Conservation (phyloP, 2,888 invertebrate genomes). For the Spilosoma lubricipeda region DNA sequence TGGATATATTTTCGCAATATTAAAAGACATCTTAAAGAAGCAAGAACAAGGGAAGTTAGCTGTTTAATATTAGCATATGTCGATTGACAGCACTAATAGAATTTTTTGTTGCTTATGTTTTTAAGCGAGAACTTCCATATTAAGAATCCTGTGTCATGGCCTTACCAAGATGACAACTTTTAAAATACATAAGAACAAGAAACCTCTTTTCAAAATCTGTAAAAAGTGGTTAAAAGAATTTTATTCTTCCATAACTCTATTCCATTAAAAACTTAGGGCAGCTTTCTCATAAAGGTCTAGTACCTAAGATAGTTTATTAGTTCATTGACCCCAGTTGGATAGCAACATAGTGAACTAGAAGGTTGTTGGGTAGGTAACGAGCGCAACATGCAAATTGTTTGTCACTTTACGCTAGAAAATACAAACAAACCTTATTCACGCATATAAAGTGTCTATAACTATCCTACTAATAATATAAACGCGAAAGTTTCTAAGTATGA, state of each 20-base stretch:
- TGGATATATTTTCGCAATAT: too few species aligned
- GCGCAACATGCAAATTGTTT: constrained; percentile 12
- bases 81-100: background rate
- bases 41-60: background rate
- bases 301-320: background rate
- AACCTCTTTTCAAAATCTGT: too few species aligned
- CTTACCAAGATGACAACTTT: too few species aligned
- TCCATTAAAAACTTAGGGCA: background rate
- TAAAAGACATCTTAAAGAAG: too few species aligned
- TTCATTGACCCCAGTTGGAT: constrained; percentile 9
- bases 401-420: constrained; percentile 2
- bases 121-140: background rate
- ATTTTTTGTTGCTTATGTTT: background rate
- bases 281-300: background rate
- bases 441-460: background rate
- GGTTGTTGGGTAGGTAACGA: background rate
- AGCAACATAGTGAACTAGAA: constrained; percentile 1
- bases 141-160: too few species aligned
- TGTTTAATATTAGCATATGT: background rate
- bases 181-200: too few species aligned
- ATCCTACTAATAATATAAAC: too few species aligned
- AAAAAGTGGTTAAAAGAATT: too few species aligned
- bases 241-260: too few species aligned
- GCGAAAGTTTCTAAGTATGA: too few species aligned
- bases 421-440: background rate